Conservation (phyloP, 1,140 invertebrate genomes). For the Dreissena polymorpha region DNA sequence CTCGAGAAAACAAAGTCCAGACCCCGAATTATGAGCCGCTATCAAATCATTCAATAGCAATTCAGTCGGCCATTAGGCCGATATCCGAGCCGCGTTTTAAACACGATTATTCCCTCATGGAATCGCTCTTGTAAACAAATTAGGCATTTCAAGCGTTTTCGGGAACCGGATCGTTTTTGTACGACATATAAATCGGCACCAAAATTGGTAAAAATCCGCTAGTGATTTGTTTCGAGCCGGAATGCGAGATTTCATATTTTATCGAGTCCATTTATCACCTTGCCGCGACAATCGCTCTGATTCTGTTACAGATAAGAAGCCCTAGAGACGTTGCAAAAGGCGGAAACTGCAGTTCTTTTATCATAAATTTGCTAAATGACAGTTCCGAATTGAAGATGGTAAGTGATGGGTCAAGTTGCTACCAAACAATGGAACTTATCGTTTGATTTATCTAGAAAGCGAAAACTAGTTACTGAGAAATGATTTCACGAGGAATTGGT, state of each 20-base stretch:
- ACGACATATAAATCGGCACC: constrained; percentile 52
- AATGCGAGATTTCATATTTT: constrained; percentile 39
- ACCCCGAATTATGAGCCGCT: constrained; percentile 44
- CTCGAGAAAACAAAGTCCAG: constrained; percentile 52
- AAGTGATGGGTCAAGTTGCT: constrained; percentile 51
- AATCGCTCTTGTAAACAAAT: constrained; percentile 36
- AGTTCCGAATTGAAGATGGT: constrained; percentile 57
- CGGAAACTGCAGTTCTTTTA: constrained; percentile 54
- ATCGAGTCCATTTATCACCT: constrained; percentile 56
- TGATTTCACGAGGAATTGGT: constrained; percentile 1
- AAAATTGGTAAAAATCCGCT: constrained; percentile 52
- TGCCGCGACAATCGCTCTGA: constrained; percentile 30
- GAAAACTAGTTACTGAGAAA: constrained; percentile 45
- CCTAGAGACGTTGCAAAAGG: constrained; percentile 10
- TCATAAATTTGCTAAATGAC: constrained; percentile 58
- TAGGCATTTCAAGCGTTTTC: constrained; percentile 44
- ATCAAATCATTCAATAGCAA: constrained; percentile 57
- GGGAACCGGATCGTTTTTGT: constrained; percentile 21
- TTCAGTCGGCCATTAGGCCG: constrained; percentile 53
- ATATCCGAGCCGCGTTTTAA: constrained; percentile 51
- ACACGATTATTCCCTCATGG: constrained; percentile 52
- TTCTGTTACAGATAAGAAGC: constrained; percentile 36
- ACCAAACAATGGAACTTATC: constrained; percentile 55
- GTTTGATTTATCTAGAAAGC: constrained; percentile 35
- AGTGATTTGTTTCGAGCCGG: constrained; percentile 49